Percentiles rank a stretch among this genome's conserved stretches.
Conservation (phyloP, 2,888 invertebrate genomes). For the Agriopis marginaria region DNA sequence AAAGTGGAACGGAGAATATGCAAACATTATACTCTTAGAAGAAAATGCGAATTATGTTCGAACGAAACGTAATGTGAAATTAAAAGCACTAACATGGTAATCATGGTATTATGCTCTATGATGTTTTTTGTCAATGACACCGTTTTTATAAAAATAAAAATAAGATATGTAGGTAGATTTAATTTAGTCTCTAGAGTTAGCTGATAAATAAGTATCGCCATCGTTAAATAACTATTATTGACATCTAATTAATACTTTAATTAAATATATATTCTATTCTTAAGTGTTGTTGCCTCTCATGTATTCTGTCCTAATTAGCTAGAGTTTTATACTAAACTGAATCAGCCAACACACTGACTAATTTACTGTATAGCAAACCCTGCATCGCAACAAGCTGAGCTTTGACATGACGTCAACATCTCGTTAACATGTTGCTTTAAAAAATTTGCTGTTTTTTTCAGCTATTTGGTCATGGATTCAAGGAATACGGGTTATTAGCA, state of each 20-base stretch:
- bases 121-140: no score
- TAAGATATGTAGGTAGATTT: no score
- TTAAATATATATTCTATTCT: neutral
- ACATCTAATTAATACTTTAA: neutral
- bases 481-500: constrained; percentile 11
- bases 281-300: neutral
- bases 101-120: no score
- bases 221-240: no score
- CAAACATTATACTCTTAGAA: neutral
- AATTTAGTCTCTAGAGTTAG: no score
- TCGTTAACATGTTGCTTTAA: constrained; percentile 37
- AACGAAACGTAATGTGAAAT: neutral
- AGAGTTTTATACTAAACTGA: neutral
- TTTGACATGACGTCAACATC: constrained; percentile 40
- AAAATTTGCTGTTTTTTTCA: constrained; percentile 24
- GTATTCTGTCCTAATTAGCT: neutral
- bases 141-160: no score
- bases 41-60: neutral
- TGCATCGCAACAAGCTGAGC: constrained; percentile 32
- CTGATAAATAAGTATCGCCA: no score
- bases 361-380: constrained; percentile 26
- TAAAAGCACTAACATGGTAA: no score
- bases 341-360: neutral
- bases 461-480: constrained; percentile 18
- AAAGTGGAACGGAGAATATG: neutral